These are phyloP conservation scores for Perca fluviatilis DNA, from an alignment of 2,113 vertebrate genomes.

Conservation along the genomic window DNA sequence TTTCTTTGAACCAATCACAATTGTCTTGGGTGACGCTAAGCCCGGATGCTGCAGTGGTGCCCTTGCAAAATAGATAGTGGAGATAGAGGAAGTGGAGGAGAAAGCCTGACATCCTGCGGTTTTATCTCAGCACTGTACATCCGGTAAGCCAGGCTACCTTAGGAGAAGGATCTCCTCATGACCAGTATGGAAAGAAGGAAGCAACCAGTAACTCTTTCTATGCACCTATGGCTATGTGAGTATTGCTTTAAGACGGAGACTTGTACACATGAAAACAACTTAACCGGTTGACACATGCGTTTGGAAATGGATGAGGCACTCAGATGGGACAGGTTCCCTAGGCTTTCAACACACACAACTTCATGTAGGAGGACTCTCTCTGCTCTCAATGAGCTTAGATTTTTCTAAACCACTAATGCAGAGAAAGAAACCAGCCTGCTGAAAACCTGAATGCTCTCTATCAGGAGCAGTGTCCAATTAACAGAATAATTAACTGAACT, in stretches of 20 bases:
- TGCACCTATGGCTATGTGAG: not conserved
- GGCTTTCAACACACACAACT: not conserved
- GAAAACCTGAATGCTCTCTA: conserved; percentile 40
- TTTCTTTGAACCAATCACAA: no score
- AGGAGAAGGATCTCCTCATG: not conserved
- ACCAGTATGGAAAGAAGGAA: not conserved
- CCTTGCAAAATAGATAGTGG: no score
- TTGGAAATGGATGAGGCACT: conserved; percentile 1
- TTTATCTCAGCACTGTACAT: no score
- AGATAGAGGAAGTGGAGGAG: no score
- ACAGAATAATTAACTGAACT: conserved; percentile 80
- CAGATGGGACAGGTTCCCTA: not conserved
- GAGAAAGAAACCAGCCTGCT: conserved; percentile 34
- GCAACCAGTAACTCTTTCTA: no score
- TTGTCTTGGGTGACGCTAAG: no score
- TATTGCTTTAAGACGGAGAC: not conserved
- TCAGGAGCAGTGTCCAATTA: conserved; percentile 74
- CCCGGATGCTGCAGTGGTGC: no score
- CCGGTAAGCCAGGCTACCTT: no score
- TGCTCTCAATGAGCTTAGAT: conserved; percentile 17
- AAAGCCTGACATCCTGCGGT: no score
- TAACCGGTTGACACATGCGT: not conserved
- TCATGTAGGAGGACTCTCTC: not conserved
- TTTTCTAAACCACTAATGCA: conserved; percentile 6
- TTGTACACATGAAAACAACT: not conserved